A percentile compares a stretch with the other conserved stretches of the same genome.
These are phyloP conservation scores for Cepaea nemoralis DNA, from an alignment of 1,140 invertebrate genomes.

Conservation along the genomic window DNA sequence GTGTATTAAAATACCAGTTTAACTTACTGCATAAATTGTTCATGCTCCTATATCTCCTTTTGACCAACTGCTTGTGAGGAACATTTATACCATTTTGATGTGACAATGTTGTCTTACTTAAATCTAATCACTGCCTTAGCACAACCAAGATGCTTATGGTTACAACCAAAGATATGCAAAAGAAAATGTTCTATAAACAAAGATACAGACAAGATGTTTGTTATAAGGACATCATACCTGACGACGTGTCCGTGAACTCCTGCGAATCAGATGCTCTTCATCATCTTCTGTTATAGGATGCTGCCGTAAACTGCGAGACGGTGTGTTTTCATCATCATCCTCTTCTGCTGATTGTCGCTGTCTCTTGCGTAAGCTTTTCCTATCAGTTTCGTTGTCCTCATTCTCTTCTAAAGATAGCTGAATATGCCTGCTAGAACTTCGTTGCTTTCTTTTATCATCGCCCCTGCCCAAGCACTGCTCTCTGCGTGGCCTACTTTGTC, in stretches of 20 bases:
- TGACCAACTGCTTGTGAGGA: too few species aligned
- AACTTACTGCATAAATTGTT: too few species aligned
- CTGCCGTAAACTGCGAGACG: neutral
- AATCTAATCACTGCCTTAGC: too few species aligned
- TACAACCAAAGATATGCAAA: too few species aligned
- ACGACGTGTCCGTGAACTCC: conserved; percentile 19
- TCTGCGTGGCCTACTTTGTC: neutral
- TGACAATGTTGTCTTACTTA: too few species aligned
- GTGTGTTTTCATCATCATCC: neutral
- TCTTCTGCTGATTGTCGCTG: neutral
- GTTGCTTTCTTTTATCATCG: neutral
- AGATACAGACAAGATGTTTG: too few species aligned
- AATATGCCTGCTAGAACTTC: neutral
- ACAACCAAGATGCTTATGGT: too few species aligned
- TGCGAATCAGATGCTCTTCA: conserved; percentile 15
- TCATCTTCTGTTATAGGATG: neutral
- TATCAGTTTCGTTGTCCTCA: neutral
- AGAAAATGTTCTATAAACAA: too few species aligned
- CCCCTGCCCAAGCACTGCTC: conserved; percentile 18
- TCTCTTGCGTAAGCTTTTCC: neutral
- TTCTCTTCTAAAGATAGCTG: neutral
- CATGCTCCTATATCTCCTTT: too few species aligned
- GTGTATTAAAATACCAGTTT: too few species aligned
- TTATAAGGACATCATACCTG: conserved; percentile 14
- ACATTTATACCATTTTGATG: too few species aligned